A percentile compares a stretch with the other conserved stretches of the same genome.
phyloP scores from a whole-genome alignment of 2,888 invertebrate genomes.

The Idaea dimidiata region DNA sequence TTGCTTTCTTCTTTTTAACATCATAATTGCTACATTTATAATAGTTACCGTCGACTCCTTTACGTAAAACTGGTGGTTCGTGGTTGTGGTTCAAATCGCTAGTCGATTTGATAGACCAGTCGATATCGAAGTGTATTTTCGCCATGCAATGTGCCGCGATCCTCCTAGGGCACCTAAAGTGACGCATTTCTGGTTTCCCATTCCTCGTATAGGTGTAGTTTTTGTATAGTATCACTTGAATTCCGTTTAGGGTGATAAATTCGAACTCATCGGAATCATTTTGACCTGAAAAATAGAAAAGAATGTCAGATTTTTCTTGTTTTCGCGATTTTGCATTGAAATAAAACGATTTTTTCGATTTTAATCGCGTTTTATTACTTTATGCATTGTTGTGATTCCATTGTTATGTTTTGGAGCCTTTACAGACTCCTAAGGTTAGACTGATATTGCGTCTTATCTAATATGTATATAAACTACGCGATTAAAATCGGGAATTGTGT shows the following conservation, averaged over 20 bases:
- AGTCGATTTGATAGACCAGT: constrained; percentile 10
- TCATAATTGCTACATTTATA: not conserved
- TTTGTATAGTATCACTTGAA: constrained; percentile 25
- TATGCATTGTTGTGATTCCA: too few relatives aligned
- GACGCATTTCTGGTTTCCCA: constrained; percentile 9
- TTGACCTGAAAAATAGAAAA: not conserved
- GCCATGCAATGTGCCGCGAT: constrained; percentile 25
- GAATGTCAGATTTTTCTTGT: not conserved
- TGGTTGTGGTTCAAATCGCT: constrained; percentile 17
- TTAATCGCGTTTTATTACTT: too few relatives aligned
- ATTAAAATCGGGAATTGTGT: too few relatives aligned
- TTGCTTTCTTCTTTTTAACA: not conserved
- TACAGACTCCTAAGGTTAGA: too few relatives aligned
- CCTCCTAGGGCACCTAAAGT: constrained; percentile 28
- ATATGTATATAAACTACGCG: too few relatives aligned
- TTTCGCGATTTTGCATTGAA: too few relatives aligned
- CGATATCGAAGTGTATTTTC: constrained; percentile 21
- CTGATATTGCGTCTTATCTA: too few relatives aligned
- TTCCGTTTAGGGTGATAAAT: constrained; percentile 21
- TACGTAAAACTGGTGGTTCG: constrained; percentile 10
- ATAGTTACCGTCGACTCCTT: not conserved
- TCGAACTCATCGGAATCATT: constrained; percentile 15
- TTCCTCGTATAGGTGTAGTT: constrained; percentile 26
- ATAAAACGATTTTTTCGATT: too few relatives aligned
- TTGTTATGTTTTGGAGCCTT: too few relatives aligned